A percentile compares a stretch with the other conserved stretches of the same genome.
These are phyloP conservation scores for Agriopis aurantiaria DNA, from an alignment of 2,888 invertebrate species.

Conservation along the genomic window DNA sequence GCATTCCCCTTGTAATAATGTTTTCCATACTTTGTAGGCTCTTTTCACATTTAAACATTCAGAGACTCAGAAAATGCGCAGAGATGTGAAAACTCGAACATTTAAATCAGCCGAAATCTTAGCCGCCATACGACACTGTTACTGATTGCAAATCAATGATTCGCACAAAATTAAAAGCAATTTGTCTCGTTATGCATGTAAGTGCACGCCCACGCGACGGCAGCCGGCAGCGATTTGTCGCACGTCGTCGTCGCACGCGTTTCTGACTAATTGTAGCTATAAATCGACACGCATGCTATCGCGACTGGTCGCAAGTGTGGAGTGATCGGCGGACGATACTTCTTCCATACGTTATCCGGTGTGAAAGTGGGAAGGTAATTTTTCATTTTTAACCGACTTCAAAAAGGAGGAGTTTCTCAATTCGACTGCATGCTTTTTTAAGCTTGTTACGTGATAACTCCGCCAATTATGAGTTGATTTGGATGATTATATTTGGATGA, in stretches of 20 bases:
- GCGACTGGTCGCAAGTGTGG: conserved; percentile 66
- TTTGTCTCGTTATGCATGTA: conserved; percentile 44
- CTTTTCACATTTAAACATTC: too few species aligned
- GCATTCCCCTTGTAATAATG: too few species aligned
- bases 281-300: conserved; percentile 77
- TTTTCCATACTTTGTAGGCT: too few species aligned
- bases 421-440: too few species aligned
- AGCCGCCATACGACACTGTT: conserved; percentile 12
- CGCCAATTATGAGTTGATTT: too few species aligned
- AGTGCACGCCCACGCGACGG: conserved; percentile 71
- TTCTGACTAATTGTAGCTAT: conserved; percentile 82
- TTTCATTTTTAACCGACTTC: too few species aligned
- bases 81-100: too few species aligned
- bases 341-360: background rate
- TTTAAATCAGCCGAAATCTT: background rate
- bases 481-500: too few species aligned
- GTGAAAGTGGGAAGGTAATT: background rate
- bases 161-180: conserved; percentile 39
- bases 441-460: too few species aligned
- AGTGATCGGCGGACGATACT: conserved; percentile 49
- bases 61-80: too few species aligned
- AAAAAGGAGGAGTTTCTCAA: too few species aligned
- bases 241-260: conserved; percentile 75
- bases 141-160: conserved; percentile 37
- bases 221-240: conserved; percentile 77